These are phyloP conservation scores for Aquatica leii DNA, from an alignment of 2,888 invertebrate species.

Conservation along the genomic window DNA sequence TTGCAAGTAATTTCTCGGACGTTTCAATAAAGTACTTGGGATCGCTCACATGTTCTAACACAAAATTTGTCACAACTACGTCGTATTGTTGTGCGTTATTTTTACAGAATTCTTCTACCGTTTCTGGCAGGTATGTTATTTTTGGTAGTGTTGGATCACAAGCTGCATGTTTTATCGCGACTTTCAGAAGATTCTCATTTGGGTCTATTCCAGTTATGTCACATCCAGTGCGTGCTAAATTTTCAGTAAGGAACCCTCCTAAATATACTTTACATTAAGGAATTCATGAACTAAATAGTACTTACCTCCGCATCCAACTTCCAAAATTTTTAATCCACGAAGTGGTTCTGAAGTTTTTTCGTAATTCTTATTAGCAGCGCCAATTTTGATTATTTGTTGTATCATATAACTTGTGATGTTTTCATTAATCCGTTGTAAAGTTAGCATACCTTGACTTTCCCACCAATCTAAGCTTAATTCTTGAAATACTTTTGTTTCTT, in stretches of 20 bases:
- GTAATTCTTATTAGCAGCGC: neutral
- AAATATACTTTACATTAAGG: neutral
- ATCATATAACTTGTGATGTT: no score
- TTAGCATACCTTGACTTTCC: no score
- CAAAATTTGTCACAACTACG: neutral
- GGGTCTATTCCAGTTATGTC: neutral
- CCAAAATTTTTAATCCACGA: neutral
- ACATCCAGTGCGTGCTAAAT: neutral
- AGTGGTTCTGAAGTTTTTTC: neutral
- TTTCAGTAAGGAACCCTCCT: neutral
- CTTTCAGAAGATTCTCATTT: neutral
- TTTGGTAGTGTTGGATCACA: neutral
- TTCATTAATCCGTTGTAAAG: no score
- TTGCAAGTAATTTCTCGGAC: no score
- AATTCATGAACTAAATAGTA: neutral
- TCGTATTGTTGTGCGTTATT: neutral
- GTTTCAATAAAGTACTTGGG: no score
- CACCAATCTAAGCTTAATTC: no score
- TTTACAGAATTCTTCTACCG: neutral
- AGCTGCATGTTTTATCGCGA: neutral
- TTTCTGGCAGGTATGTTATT: neutral
- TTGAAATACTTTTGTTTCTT: no score
- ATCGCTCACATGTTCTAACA: neutral
- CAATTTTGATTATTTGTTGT: neutral
- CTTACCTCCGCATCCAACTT: conserved; percentile 1